Evolutionary conservation across 2,113 vertebrate species (phyloP), one percentile per base, ranked within the genome.

Genomic region (Hyla sarda): DNA sequence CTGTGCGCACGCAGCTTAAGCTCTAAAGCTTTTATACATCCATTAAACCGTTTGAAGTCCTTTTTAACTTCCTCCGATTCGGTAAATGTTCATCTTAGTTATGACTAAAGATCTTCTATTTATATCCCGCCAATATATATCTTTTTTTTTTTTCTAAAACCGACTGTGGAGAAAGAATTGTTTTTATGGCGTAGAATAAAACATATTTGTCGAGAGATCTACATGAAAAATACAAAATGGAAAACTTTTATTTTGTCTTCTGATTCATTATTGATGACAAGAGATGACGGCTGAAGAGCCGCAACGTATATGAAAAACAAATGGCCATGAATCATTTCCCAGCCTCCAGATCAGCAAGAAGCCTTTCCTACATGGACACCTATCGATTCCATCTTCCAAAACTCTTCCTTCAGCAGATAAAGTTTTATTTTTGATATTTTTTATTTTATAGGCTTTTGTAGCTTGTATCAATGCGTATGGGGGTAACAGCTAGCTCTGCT

Each of bases 321-420:
- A 77, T 65, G 41, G 5, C 17, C 30, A 78, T 78, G 50, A 73
- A 83, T 54, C 82, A 85, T 85, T 78, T 19, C 67, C 19, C 0
- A 82, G 60, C 37, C n/a, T 69, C 21, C 17, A 82, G 28, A 82
- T 69, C 41, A 2, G 16, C 45, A 48, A 82, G 50, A 69, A 12
- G 34, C 34, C 12, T 83, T 74, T 74, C 25, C 69, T 30, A 41
- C 45, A 12, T 34, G 30, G 7, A 56, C 23, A 74, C 56, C 21
- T 58, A 83, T 83, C 37, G 82, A 83, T 83, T 83, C 45, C 37
- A 16, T 37, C 72, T 74, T 83, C 50, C 48, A 56, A 50, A 48
- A 32, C 11, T 13, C 50, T 74, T 73, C 50, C 50, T 83, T 58
- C 37, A 58, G 52, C 28, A 82, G 72, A 37, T 52, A 41, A 41